These are phyloP conservation scores for Tringa solitaria DNA, from an alignment of 2,113 vertebrate species.

Conservation along the genomic window DNA sequence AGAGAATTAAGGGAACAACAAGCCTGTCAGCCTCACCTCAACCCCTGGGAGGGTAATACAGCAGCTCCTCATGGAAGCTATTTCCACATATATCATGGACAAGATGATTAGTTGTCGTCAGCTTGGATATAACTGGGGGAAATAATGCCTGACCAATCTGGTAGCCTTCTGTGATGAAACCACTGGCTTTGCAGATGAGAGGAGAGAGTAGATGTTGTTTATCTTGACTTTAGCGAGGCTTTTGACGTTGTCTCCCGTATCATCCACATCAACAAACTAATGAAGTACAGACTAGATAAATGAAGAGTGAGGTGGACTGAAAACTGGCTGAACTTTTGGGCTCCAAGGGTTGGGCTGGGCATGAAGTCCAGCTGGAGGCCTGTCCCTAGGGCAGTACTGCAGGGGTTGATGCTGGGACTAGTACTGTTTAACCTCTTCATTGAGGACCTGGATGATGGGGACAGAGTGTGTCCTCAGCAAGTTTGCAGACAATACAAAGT, in stretches of 20 bases:
- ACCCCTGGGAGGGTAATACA: background rate
- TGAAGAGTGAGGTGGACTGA: background rate
- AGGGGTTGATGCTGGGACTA: fast-evolving
- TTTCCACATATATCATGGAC: background rate
- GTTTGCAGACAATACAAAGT: background rate
- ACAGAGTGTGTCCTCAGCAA: background rate
- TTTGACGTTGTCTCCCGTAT: background rate
- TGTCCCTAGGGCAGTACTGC: background rate
- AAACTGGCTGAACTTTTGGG: background rate
- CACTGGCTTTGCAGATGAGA: background rate
- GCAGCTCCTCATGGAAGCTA: background rate
- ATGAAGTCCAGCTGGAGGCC: background rate
- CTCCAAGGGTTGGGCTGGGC: background rate
- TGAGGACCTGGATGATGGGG: background rate
- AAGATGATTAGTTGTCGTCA: background rate
- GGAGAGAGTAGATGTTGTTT: background rate
- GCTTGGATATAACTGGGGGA: background rate
- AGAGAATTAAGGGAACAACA: background rate
- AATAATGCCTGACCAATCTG: background rate
- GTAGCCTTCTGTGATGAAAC: background rate
- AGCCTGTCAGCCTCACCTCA: background rate
- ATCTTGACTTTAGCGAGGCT: background rate
- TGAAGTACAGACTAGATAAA: background rate
- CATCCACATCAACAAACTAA: background rate
- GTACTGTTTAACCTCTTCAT: background rate